Conservation (phyloP, 2,888 invertebrate species). For the Phaonia tiefii region DNA sequence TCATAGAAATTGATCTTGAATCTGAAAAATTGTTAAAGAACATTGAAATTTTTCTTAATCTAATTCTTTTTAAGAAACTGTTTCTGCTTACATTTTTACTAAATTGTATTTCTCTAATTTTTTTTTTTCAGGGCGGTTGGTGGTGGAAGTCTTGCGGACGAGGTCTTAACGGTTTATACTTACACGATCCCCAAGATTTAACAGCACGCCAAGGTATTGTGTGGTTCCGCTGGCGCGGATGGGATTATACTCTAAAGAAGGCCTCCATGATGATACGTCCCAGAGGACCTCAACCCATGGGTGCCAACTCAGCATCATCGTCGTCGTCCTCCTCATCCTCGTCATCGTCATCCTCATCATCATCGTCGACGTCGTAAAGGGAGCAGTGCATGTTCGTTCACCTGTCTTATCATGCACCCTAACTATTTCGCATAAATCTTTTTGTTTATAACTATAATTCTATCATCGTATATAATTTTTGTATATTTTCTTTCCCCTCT, state of each 20-base stretch:
- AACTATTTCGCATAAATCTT: no score
- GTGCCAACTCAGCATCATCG: constrained; percentile 71
- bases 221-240: constrained; percentile 97
- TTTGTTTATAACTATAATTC: no score
- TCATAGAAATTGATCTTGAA: no score
- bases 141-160: constrained; percentile 97
- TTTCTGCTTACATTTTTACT: not conserved
- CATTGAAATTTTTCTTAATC: no score
- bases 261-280: constrained; percentile 97
- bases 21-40: no score
- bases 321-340: constrained; percentile 63
- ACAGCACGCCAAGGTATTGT: constrained; percentile 96
- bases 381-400: not conserved
- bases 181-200: constrained; percentile 94
- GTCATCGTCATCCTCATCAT: constrained; percentile 59
- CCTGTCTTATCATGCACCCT: no score
- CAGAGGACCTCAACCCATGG: constrained; percentile 76
- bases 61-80: not conserved
- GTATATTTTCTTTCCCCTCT: constrained; percentile 2
- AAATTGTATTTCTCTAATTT: not conserved
- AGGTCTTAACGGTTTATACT: constrained; percentile 92
- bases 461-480: not conserved
- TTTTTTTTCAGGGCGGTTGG: constrained; percentile 87
- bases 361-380: constrained; percentile 46
- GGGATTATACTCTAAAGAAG: constrained; percentile 95